Base-by-base conservation (phyloP, 2,888 invertebrate species). In the Eupithecia insigniata region DNA sequence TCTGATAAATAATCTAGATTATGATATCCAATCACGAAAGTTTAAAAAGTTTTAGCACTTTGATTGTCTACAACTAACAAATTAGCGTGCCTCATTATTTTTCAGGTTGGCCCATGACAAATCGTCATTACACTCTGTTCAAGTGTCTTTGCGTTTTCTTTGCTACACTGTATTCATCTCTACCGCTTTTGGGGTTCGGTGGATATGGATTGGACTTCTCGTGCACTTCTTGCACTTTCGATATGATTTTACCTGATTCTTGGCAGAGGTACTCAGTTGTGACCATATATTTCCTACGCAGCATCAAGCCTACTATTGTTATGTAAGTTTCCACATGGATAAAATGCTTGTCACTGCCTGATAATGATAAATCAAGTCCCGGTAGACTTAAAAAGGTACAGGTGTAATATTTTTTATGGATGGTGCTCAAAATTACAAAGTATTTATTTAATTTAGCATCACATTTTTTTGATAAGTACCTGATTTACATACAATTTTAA, bases 111-210 rank as follows among this genome's bases (percentile, higher is more conserved):
- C 83, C 83, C 14, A 81, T 92, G 32, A 83, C 86, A 72, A 83
- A 84, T 61, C 84, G 83, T 55, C 90, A 91, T 74, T 92, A 92
- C 75, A 73, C 81, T 10, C 80, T 92, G 60, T 92, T 87, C 70
- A 81, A 87, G 18, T 77, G 81, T 43, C 79, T 91, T 0, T 90
- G 90, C 70, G 79, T 93, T 76, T 80, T 89, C 8, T 89, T 92
- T 67, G 86, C 92, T 0, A 70, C 82, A 28, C 70, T 88, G 2
- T 94, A 93, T 74, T 89, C 94, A 10, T 67, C 87, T 18, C 87
- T 91, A 1, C 93, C 94, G 0, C 66, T 92, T 10, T 78, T 92
- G 32, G 89, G 92, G n/a, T 74, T 91, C 58, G 93, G 93, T 30
- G 81, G 83, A 22, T 95, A 89, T 79, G 87, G 81, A 0, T 86